phyloP scores from a whole-genome alignment of 2,888 invertebrate species.

The Prosopocoilus inquinatus region DNA sequence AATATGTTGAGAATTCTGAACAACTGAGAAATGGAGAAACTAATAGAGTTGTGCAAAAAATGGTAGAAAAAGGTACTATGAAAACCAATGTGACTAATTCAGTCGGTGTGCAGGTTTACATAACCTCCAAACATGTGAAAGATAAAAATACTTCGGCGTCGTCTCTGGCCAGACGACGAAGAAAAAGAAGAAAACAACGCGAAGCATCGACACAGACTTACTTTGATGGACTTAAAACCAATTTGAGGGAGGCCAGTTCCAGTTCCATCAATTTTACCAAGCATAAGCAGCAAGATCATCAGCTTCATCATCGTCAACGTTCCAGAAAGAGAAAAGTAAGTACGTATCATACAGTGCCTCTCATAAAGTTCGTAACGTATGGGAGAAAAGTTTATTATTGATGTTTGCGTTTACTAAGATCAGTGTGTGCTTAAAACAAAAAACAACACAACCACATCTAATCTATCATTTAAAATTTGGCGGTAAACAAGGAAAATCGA shows the following conservation, averaged over 20 bases:
- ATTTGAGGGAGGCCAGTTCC: background rate
- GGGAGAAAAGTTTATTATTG: too few species aligned
- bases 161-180: background rate
- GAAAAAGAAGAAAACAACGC: background rate
- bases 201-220: slow-evolving; percentile 6
- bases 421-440: too few species aligned
- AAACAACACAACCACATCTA: too few species aligned
- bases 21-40: background rate
- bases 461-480: too few species aligned
- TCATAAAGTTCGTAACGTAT: too few species aligned
- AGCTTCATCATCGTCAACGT: background rate
- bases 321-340: slow-evolving; percentile 8
- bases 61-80: slow-evolving; percentile 8
- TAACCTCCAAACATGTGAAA: slow-evolving; percentile 4
- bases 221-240: background rate
- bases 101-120: slow-evolving; percentile 7
- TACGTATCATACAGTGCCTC: slow-evolving; percentile 5
- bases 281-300: background rate
- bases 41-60: background rate
- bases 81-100: slow-evolving; percentile 1
- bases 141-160: slow-evolving; percentile 7
- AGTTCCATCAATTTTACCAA: background rate
- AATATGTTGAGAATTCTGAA: background rate
- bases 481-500: too few species aligned
- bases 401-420: too few species aligned